A percentile compares a stretch with the other conserved stretches of the same genome.
These are phyloP conservation scores for Calycopis cecrops DNA, from an alignment of 1,140 invertebrate species.

Conservation along the genomic window DNA sequence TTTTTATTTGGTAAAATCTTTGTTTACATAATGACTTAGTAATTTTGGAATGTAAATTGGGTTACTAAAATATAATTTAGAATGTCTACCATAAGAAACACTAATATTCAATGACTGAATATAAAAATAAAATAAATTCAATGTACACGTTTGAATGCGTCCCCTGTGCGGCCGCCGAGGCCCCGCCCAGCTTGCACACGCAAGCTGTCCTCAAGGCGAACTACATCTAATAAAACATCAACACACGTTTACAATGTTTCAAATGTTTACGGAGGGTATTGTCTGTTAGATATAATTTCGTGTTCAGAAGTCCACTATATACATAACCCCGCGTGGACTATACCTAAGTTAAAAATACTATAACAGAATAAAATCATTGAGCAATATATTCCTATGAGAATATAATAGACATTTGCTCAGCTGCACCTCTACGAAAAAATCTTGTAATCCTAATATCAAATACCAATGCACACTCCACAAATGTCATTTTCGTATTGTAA, in stretches of 20 bases:
- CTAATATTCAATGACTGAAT: slow-evolving; percentile 9
- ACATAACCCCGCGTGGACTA: slow-evolving; percentile 56
- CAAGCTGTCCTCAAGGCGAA: slow-evolving; percentile 60
- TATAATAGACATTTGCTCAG: slow-evolving; percentile 72
- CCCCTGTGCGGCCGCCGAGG: slow-evolving; percentile 36
- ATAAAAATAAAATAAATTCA: slow-evolving; percentile 13
- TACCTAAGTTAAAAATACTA: slow-evolving; percentile 66
- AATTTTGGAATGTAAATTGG: slow-evolving; percentile 14
- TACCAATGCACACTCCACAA: slow-evolving; percentile 71
- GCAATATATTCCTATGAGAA: slow-evolving; percentile 72
- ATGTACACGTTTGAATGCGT: slow-evolving; percentile 4
- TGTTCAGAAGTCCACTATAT: slow-evolving; percentile 53
- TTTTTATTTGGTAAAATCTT: slow-evolving; percentile 9
- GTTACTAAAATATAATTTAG: slow-evolving; percentile 14
- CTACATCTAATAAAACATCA: slow-evolving; percentile 70
- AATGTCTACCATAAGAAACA: slow-evolving; percentile 13
- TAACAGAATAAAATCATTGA: slow-evolving; percentile 72
- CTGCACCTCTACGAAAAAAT: slow-evolving; percentile 68
- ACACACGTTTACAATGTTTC: slow-evolving; percentile 57
- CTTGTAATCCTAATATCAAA: slow-evolving; percentile 63
- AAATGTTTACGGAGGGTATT: slow-evolving; percentile 71
- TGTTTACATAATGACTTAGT: slow-evolving; percentile 13
- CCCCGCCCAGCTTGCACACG: slow-evolving; percentile 49
- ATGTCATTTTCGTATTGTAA: slow-evolving; percentile 61
- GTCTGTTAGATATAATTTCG: slow-evolving; percentile 69